Evolutionary conservation across 2,888 invertebrate species (phyloP).

Genomic region (Caenorhabditis sp.): DNA sequence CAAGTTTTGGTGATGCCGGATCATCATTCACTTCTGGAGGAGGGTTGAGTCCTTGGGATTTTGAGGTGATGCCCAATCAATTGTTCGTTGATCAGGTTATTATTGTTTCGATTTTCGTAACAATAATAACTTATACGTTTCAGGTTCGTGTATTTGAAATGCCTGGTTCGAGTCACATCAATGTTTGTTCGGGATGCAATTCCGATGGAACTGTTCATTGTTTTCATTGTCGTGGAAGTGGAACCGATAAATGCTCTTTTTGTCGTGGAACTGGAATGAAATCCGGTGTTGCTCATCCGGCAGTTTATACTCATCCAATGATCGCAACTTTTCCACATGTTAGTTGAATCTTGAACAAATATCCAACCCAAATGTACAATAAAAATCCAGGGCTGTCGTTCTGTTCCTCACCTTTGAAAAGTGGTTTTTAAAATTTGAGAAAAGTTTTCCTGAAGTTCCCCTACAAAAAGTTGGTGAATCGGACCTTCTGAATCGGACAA

Average conservation of each 20-base stretch:
- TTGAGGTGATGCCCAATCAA: constrained; percentile 62
- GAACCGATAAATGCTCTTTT: constrained; percentile 68
- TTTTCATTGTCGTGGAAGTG: constrained; percentile 69
- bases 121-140: not conserved
- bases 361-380: not conserved
- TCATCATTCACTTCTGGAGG: constrained; percentile 9
- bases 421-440: too few species aligned
- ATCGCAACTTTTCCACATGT: constrained; percentile 68
- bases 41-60: constrained; percentile 66
- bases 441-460: too few species aligned
- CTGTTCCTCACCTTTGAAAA: not conserved
- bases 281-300: constrained; percentile 70
- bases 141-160: constrained; percentile 66
- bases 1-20: constrained; percentile 20
- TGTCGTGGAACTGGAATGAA: constrained; percentile 71
- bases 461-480: too few species aligned
- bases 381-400: too few species aligned
- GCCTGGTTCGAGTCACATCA: constrained; percentile 61
- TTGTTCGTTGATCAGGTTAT: constrained; percentile 64
- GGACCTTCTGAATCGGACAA: too few species aligned
- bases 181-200: constrained; percentile 61
- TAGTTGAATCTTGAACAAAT: constrained; percentile 15
- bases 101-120: not conserved
- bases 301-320: constrained; percentile 70
- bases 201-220: constrained; percentile 67